Evolutionary conservation across 2,113 vertebrate species (phyloP), one percentile per base, ranked within the genome.

Genomic region (Galbula dea): DNA sequence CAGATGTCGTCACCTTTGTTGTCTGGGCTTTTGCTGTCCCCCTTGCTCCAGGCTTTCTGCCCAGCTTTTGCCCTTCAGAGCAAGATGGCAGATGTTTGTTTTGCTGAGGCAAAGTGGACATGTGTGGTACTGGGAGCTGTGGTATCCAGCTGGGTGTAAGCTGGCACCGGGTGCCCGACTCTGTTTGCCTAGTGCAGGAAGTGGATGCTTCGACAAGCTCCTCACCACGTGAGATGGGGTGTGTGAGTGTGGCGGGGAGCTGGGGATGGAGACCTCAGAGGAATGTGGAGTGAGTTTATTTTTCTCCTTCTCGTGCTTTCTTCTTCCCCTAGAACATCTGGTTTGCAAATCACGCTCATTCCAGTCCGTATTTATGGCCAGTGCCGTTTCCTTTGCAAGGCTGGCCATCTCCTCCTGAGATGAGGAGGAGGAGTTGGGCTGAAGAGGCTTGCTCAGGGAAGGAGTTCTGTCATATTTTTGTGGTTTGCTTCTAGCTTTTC

Each of bases 341-440:
- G 94, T 98, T 98, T 97, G 97, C 68, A 91, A 96, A 97, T 98
- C 90, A 95, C 6, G 39, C 96, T 97, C 96, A 93, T 97, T 97
- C 96, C 97, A 96, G 94, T 34, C 97, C 66, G 24, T 62, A 41
- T 97, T 98, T 98, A 97, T 95, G 97, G 97, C 97, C 97, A 95
- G 95, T 26, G 57, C 95, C 15, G 96, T 96, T 98, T 98, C 97
- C 97, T 97, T 90, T 91, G 89, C 66, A 67, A 93, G 89, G 95
- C 95, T 54, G 86, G 96, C 93, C 93, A 52, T 94, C 83, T 81
- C 85, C 87, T 86, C 86, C 77, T 0, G 20, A 75, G 81, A 73
- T 0, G 23, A 72, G 82, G 78, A 86, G 92, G 83, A 90, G 80
- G 69, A 91, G 71, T 9, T 67, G 83, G 80, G 43, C 5, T n/a